Base-by-base conservation (phyloP, 2,113 vertebrate species). In the Oreochromis tanganicae region DNA sequence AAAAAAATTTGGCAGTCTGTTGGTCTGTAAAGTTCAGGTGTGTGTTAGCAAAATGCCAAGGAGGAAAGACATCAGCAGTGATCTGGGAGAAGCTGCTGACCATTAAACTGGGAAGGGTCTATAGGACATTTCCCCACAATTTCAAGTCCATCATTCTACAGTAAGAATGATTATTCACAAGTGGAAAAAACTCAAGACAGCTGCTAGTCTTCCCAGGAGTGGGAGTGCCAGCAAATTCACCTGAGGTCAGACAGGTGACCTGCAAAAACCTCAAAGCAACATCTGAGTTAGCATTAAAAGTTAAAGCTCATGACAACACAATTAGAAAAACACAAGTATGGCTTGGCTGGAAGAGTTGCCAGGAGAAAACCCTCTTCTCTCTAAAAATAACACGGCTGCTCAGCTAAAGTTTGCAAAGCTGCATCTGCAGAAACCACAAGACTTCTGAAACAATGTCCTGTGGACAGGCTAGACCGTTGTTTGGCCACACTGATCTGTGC, bases 401-500 rank as follows among this genome's bases (percentile, higher is more conserved):
- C 24, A 27, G 5, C 41, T 73, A 17, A 27, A 27, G 68, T 46
- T 48, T 48, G 24, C 68, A 48, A 75, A 75, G 41, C 3, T 48
- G 14, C 41, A 75, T 75, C 68, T 75, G 24, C 41, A 75, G 21
- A 29, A 75, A 75, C 68, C 68, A 29, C 9, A 75, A 75, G 41
- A 48, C 68, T 75, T 75, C 41, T 48, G 68, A 46, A 75, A 48
- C 71, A 48, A 75, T 48, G 71, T 75, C 71, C 41, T 29, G 14
- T 3, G 41, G 71, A 75, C 0, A 29, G 5, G 16, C 41, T 3
- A 73, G 38, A 73, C 5, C 0, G 5, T 46, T 75, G 68, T 75
- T 48, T 0, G 1, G 68, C 68, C 68, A 48, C 8, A 73, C 0
- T 46, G 68, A 21, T 27, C 41, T 27, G 41, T 41, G 21, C 68